Percentiles rank a stretch among this genome's conserved stretches.
These are phyloP conservation scores for Lynx canadensis DNA, from an alignment of 2,113 vertebrate genomes.

Conservation along the genomic window DNA sequence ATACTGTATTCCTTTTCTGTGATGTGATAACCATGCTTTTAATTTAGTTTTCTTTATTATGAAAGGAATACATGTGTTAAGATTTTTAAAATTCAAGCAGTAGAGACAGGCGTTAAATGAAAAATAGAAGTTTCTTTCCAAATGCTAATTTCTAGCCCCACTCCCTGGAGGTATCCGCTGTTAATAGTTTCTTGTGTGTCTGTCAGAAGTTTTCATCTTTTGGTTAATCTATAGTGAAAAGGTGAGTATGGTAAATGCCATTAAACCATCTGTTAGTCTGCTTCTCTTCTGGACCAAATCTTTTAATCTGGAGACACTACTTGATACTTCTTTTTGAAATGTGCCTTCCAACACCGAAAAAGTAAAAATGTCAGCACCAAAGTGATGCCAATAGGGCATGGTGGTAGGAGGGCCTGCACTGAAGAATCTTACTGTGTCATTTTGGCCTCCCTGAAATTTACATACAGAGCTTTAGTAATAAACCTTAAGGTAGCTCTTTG, in stretches of 20 bases:
- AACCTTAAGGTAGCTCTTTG: neutral
- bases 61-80: neutral
- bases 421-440: neutral
- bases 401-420: neutral
- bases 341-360: slow-evolving; percentile 41
- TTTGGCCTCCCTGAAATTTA: neutral
- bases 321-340: slow-evolving; percentile 39
- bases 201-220: neutral
- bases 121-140: neutral
- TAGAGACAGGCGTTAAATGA: neutral
- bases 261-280: slow-evolving; percentile 49
- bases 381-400: neutral
- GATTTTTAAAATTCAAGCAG: neutral
- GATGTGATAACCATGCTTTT: neutral
- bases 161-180: neutral
- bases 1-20: neutral
- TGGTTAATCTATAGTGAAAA: neutral
- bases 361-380: slow-evolving; percentile 51
- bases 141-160: neutral
- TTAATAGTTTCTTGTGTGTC: neutral
- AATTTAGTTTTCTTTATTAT: neutral
- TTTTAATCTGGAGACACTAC: slow-evolving; percentile 27
- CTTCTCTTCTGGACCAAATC: neutral
- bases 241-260: neutral
- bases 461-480: neutral